phyloP scores from a whole-genome alignment of 35 echinoderm and acorn worm genomes.

The Apostichopus parvimensis region DNA sequence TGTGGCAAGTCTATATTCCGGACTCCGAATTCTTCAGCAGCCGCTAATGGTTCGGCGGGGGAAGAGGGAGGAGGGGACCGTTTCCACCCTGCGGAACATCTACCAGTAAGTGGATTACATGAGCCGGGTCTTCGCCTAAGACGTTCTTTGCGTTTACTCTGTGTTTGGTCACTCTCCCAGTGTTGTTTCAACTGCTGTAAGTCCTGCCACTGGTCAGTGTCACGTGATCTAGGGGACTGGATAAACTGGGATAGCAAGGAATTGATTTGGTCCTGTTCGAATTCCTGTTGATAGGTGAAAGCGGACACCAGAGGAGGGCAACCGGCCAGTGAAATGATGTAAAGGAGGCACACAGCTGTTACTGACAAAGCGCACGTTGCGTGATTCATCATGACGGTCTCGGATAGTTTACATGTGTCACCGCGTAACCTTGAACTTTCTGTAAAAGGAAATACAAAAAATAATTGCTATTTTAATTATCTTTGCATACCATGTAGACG shows the following conservation, averaged over 20 bases:
- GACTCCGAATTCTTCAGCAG: neutral
- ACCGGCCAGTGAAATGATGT: neutral
- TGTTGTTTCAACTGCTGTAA: neutral
- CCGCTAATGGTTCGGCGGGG: neutral
- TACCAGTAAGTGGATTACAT: conserved; percentile 21
- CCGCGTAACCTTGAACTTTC: too few species aligned
- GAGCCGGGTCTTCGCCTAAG: neutral
- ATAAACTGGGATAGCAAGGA: conserved; percentile 11
- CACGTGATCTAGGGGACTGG: neutral
- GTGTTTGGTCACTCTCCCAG: neutral
- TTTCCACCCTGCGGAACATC: conserved; percentile 27
- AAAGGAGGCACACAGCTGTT: conserved; percentile 12
- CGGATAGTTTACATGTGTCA: too few species aligned
- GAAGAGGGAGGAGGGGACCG: neutral
- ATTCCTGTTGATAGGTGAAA: neutral
- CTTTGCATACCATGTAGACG: too few species aligned
- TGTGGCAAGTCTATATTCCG: conserved; percentile 22
- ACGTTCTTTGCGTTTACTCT: neutral
- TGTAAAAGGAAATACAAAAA: too few species aligned
- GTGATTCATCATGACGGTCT: neutral
- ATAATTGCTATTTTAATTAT: too few species aligned
- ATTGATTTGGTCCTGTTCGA: conserved; percentile 14
- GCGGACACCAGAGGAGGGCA: conserved; percentile 17
- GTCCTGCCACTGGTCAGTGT: neutral
- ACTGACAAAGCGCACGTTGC: neutral